These are phyloP conservation scores for Sinocyclocheilus grahami DNA, from an alignment of 2,113 vertebrate species.

Conservation along the genomic window DNA sequence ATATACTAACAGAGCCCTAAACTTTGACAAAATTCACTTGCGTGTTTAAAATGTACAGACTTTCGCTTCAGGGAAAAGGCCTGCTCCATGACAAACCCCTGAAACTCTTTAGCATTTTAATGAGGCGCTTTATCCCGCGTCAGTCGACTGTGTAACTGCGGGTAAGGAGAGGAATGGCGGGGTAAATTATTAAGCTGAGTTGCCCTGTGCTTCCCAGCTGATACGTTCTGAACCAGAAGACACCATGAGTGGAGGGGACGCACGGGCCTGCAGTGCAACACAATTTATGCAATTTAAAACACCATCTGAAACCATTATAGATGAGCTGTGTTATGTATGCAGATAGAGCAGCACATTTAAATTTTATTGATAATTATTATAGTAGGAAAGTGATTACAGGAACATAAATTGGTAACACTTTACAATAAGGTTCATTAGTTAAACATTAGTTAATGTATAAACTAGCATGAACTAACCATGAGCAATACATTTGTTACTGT, in stretches of 20 bases:
- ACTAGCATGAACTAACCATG: too few relatives aligned
- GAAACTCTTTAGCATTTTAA: slow-evolving; percentile 75
- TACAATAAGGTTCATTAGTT: too few relatives aligned
- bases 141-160: slow-evolving; percentile 72
- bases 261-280: slow-evolving; percentile 62
- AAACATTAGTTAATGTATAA: too few relatives aligned
- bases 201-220: slow-evolving; percentile 64
- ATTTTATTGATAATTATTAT: neutral
- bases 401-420: neutral
- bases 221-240: slow-evolving; percentile 60
- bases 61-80: slow-evolving; percentile 5
- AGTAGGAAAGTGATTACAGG: neutral
- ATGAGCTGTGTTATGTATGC: slow-evolving; percentile 64
- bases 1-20: neutral
- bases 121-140: slow-evolving; percentile 80
- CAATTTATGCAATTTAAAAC: slow-evolving; percentile 67
- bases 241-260: neutral
- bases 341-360: slow-evolving; percentile 58
- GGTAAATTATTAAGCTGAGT: slow-evolving; percentile 65
- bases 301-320: slow-evolving; percentile 54
- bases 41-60: neutral
- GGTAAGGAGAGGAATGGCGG: slow-evolving; percentile 63
- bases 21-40: neutral
- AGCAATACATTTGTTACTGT: too few relatives aligned
- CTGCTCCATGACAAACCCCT: slow-evolving; percentile 60